Evolutionary conservation across 2,797 vertebrate genomes (phyloP).

Genomic region (Denticeps clupeoides): DNA sequence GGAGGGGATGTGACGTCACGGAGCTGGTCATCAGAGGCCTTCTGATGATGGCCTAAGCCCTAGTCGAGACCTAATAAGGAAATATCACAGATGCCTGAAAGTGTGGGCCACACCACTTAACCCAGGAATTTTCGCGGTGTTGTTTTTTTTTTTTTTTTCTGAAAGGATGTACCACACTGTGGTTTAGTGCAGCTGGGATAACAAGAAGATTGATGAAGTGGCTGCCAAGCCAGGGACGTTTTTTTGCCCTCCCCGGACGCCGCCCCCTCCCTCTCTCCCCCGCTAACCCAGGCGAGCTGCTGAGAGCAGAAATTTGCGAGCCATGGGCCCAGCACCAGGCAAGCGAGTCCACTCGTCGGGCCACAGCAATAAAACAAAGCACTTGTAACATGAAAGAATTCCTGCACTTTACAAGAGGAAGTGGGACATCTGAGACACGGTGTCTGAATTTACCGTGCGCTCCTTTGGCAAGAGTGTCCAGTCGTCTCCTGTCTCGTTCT

Average conservation of each 20-base stretch:
- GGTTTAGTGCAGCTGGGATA: slow-evolving; percentile 57
- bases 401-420: slow-evolving; percentile 72
- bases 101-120: slow-evolving; percentile 46
- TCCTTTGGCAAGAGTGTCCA: too few species aligned
- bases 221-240: slow-evolving; percentile 44
- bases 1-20: slow-evolving; percentile 34
- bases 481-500: slow-evolving; percentile 19
- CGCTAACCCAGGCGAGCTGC: background rate
- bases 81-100: slow-evolving; percentile 40
- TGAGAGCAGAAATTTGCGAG: too few species aligned
- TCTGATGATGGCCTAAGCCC: background rate
- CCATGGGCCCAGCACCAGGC: too few species aligned
- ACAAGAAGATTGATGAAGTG: slow-evolving; percentile 51
- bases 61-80: slow-evolving; percentile 30
- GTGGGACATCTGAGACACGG: slow-evolving; percentile 66
- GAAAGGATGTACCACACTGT: slow-evolving; percentile 51
- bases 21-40: too few species aligned
- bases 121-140: slow-evolving; percentile 56
- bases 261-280: background rate
- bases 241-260: slow-evolving; percentile 43
- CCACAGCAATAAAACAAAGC: slow-evolving; percentile 61
- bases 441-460: slow-evolving; percentile 58
- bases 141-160: slow-evolving; percentile 45
- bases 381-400: slow-evolving; percentile 79
- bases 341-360: too few species aligned